Evolutionary conservation across 2,113 vertebrate genomes (phyloP).

Genomic region (Perccottus glenii): DNA sequence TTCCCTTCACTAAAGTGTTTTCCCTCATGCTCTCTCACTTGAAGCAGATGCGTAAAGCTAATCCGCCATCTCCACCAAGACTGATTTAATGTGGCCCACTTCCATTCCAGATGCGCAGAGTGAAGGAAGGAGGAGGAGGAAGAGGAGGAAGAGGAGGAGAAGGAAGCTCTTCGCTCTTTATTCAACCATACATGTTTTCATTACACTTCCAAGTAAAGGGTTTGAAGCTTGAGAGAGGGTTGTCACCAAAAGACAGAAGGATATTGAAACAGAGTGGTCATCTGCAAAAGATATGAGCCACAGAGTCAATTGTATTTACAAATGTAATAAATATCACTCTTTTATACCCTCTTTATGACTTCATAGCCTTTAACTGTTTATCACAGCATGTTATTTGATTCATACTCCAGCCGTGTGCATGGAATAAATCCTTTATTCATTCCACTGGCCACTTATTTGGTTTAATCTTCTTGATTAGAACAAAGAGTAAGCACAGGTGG

Average conservation of each 20-base stretch:
- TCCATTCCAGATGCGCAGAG: slow-evolving; percentile 27
- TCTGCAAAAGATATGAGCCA: slow-evolving; percentile 37
- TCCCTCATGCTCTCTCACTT: slow-evolving; percentile 49
- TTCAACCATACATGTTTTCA: slow-evolving; percentile 20
- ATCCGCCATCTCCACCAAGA: slow-evolving; percentile 50
- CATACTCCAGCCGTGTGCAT: slow-evolving; percentile 7
- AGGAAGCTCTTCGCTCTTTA: slow-evolving; percentile 3
- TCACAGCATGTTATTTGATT: slow-evolving; percentile 38
- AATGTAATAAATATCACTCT: slow-evolving; percentile 52
- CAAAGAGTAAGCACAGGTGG: slow-evolving; percentile 20
- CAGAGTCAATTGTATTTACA: slow-evolving; percentile 30
- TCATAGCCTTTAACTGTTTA: slow-evolving; percentile 30
- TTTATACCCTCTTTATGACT: slow-evolving; percentile 50
- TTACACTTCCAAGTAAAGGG: slow-evolving; percentile 29
- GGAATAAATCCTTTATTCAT: slow-evolving; percentile 46
- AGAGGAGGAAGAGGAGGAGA: slow-evolving; percentile 1
- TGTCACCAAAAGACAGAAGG: slow-evolving; percentile 33
- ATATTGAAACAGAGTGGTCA: slow-evolving; percentile 47
- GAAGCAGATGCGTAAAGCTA: slow-evolving; percentile 55
- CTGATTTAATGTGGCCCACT: slow-evolving; percentile 60
- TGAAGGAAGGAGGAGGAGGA: neutral
- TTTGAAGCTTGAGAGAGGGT: slow-evolving; percentile 20
- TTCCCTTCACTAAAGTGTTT: slow-evolving; percentile 47
- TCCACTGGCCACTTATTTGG: slow-evolving; percentile 32
- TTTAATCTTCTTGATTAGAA: slow-evolving; percentile 33